Evolutionary conservation across 2,113 vertebrate genomes (phyloP).

Genomic region (Odontophorus gujanensis): DNA sequence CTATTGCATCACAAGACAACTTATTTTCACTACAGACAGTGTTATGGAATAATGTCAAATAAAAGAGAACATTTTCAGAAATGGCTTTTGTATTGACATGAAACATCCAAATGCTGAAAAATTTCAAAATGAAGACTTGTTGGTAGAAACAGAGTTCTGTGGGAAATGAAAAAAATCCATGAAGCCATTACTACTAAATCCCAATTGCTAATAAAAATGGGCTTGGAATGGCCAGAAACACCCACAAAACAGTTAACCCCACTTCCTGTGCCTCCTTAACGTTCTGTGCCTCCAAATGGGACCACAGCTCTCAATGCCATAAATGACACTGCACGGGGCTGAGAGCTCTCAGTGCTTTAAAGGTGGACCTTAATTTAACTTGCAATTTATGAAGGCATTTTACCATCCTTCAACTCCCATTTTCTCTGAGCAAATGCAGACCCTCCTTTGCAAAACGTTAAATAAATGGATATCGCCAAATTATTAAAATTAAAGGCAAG

Average conservation of each 20-base stretch:
- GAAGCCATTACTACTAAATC: neutral
- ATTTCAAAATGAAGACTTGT: neutral
- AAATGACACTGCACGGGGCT: neutral
- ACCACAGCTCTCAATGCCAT: neutral
- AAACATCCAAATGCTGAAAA: neutral
- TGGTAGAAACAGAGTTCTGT: neutral
- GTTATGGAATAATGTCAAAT: neutral
- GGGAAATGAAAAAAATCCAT: neutral
- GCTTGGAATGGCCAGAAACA: neutral
- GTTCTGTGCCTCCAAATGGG: neutral
- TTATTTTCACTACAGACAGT: neutral
- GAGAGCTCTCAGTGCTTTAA: neutral
- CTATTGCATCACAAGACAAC: neutral
- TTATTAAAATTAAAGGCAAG: conserved; percentile 59
- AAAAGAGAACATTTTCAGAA: neutral
- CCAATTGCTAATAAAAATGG: neutral
- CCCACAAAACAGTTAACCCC: neutral
- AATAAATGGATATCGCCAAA: conserved; percentile 48
- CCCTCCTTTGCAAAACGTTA: neutral
- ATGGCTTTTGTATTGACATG: neutral
- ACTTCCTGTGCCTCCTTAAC: neutral
- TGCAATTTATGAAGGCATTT: conserved; percentile 41
- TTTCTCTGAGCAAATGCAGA: conserved; percentile 40
- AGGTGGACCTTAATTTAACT: neutral
- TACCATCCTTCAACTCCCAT: conserved; percentile 51